phyloP scores from a whole-genome alignment of 1,140 invertebrate species.

The Drosophila ercepeae region DNA sequence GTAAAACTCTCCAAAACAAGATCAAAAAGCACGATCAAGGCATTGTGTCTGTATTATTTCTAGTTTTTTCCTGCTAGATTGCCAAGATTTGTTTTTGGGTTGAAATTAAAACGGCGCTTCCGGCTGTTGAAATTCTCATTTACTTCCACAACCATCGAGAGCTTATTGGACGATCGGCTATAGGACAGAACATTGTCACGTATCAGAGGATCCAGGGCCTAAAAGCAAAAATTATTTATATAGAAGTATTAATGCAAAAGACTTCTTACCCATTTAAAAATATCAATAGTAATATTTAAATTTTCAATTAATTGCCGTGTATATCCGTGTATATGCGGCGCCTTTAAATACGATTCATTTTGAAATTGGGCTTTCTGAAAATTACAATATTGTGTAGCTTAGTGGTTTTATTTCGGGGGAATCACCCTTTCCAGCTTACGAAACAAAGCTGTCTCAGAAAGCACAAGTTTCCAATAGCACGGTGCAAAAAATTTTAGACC shows the following conservation, averaged over 20 bases:
- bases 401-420: too few species aligned
- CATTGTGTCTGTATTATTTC: not conserved
- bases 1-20: too few species aligned
- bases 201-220: slow-evolving; percentile 1
- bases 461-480: too few species aligned
- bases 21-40: too few species aligned
- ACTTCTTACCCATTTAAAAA: slow-evolving; percentile 7
- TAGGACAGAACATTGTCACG: not conserved
- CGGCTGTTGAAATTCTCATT: slow-evolving; percentile 1
- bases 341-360: not conserved
- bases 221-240: not conserved
- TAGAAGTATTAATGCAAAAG: not conserved
- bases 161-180: not conserved
- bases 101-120: slow-evolving; percentile 1
- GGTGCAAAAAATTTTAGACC: too few species aligned
- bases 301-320: not conserved
- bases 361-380: too few species aligned
- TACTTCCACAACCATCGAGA: not conserved
- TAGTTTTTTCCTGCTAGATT: not conserved
- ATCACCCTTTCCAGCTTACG: too few species aligned
- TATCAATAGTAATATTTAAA: not conserved
- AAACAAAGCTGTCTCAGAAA: too few species aligned
- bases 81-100: not conserved
- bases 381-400: too few species aligned
- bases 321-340: too few species aligned